Conservation (phyloP, 1,140 invertebrate species). For the Arion vulgaris region DNA sequence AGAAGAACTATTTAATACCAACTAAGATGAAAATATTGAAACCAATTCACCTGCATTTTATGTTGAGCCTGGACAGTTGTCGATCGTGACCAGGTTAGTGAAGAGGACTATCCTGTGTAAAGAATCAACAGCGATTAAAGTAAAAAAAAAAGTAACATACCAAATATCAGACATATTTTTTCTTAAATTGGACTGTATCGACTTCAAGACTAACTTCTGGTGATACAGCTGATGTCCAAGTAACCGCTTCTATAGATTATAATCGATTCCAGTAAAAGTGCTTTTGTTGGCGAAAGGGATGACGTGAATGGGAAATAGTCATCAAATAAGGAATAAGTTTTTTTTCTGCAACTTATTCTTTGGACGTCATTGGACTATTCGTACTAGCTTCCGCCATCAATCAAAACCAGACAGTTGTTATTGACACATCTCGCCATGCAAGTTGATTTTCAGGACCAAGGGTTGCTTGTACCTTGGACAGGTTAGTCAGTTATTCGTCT, state of each 20-base stretch:
- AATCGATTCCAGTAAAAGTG: constrained; percentile 5
- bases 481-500: background rate
- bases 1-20: background rate
- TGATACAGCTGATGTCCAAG: constrained; percentile 8
- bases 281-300: background rate
- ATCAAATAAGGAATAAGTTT: background rate
- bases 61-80: background rate
- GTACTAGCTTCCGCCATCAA: no score
- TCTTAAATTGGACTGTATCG: background rate
- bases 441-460: background rate
- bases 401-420: background rate
- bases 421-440: background rate
- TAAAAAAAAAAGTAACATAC: background rate
- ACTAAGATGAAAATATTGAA: background rate
- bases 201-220: constrained; percentile 1
- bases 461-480: background rate
- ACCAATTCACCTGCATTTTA: background rate
- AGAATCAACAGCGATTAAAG: background rate
- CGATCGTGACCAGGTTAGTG: background rate
- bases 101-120: no score
- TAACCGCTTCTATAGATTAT: constrained; percentile 21
- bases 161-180: background rate
- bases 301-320: background rate
- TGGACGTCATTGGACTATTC: no score
- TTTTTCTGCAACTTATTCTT: background rate